Percentiles rank a stretch among this genome's conserved stretches.
These are phyloP conservation scores for Carollia perspicillata DNA, from an alignment of 2,113 vertebrate species.

Conservation along the genomic window DNA sequence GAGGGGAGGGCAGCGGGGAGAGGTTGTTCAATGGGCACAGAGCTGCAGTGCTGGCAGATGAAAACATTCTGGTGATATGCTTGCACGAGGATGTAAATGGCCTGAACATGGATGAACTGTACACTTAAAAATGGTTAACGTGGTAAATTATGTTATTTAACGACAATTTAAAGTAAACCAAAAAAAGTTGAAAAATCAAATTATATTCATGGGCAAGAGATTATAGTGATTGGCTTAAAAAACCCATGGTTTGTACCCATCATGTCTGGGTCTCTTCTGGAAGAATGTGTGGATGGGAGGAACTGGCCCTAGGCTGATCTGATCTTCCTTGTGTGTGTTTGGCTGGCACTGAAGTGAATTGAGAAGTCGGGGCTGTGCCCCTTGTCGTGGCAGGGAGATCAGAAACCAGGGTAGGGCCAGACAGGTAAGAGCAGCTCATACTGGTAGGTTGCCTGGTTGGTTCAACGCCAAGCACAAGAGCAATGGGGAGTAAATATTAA, in stretches of 20 bases:
- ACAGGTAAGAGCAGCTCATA: no score
- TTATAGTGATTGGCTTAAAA: neutral
- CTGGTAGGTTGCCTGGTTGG: neutral
- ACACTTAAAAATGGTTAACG: neutral
- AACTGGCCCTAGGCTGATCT: neutral
- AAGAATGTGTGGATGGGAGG: neutral
- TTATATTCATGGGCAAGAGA: neutral
- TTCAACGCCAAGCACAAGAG: neutral
- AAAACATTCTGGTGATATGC: neutral
- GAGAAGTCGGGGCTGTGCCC: accelerated
- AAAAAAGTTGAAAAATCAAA: neutral
- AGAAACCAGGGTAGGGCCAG: neutral
- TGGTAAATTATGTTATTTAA: neutral
- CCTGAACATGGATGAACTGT: neutral
- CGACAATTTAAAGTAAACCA: neutral
- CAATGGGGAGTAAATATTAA: neutral
- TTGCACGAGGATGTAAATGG: neutral
- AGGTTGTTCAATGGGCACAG: neutral
- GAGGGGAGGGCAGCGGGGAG: neutral
- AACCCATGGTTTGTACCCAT: neutral
- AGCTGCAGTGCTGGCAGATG: neutral
- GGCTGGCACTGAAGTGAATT: neutral
- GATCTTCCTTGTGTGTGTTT: neutral
- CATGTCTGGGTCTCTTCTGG: neutral
- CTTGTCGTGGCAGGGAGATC: neutral